Conservation (phyloP, 2,113 vertebrate species). For the Oriolus oriolus region DNA sequence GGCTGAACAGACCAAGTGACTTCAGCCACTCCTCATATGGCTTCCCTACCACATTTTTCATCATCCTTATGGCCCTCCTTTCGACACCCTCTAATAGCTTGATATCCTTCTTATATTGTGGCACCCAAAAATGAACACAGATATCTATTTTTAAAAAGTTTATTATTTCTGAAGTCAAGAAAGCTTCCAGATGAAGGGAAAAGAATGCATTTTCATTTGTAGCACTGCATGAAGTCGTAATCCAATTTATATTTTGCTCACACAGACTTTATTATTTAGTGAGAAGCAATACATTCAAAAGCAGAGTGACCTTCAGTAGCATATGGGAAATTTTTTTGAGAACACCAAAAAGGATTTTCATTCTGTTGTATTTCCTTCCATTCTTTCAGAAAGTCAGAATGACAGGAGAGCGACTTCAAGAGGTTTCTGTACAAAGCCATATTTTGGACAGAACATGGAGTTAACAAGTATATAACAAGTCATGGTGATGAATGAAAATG, state of each 20-base stretch:
- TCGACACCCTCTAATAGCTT: background rate
- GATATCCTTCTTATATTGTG: background rate
- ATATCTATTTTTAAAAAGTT: background rate
- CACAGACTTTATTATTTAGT: background rate
- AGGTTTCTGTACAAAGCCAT: background rate
- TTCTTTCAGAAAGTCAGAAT: background rate
- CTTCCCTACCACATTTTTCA: background rate
- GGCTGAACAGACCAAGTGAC: background rate
- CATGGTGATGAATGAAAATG: background rate
- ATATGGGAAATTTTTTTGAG: background rate
- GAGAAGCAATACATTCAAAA: background rate
- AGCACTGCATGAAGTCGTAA: background rate
- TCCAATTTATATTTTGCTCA: background rate
- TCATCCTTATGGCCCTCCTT: background rate
- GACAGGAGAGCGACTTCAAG: background rate
- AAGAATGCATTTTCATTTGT: background rate
- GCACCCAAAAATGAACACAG: background rate
- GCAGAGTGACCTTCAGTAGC: background rate
- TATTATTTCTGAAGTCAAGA: background rate
- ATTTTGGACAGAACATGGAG: background rate
- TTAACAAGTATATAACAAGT: background rate
- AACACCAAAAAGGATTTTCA: background rate
- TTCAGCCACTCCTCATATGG: background rate
- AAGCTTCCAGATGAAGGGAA: background rate
- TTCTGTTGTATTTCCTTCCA: background rate